These are phyloP conservation scores for Caenorhabditis tropicalis DNA, from an alignment of 1,140 invertebrate species.

Conservation along the genomic window DNA sequence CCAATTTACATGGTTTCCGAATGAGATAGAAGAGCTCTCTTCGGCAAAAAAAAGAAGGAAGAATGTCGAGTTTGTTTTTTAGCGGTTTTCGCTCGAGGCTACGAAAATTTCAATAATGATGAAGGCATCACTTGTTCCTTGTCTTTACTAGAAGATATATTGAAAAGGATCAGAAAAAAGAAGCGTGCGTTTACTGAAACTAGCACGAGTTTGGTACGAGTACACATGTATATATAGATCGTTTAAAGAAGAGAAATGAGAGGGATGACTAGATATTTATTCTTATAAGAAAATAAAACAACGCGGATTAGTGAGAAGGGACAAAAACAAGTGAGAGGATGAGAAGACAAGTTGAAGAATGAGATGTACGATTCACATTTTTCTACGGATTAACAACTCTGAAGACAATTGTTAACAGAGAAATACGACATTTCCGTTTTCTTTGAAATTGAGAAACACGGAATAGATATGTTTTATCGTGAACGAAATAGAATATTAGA, in stretches of 20 bases:
- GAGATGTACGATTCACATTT: constrained; percentile 20
- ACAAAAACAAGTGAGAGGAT: not conserved
- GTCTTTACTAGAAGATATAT: not conserved
- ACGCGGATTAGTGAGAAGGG: not conserved
- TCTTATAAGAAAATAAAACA: not conserved
- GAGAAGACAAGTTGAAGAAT: not conserved
- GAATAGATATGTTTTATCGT: not conserved
- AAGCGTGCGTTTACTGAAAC: not conserved
- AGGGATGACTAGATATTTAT: not conserved
- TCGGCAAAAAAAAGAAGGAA: not conserved
- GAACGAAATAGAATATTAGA: too few species aligned
- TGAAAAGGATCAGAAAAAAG: not conserved
- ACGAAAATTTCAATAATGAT: constrained; percentile 24
- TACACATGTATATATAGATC: not conserved
- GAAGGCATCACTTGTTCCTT: not conserved
- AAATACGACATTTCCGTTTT: not conserved
- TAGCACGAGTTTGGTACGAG: not conserved
- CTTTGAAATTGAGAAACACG: not conserved
- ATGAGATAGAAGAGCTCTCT: not conserved
- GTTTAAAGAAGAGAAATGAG: constrained; percentile 29
- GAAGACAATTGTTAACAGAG: not conserved
- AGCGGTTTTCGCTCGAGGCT: constrained; percentile 13
- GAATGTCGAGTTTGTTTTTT: constrained; percentile 15
- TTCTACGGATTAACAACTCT: not conserved
- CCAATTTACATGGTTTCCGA: not conserved